Base-by-base conservation (phyloP, 2,797 vertebrate species). In the Myotis pilosus region DNA sequence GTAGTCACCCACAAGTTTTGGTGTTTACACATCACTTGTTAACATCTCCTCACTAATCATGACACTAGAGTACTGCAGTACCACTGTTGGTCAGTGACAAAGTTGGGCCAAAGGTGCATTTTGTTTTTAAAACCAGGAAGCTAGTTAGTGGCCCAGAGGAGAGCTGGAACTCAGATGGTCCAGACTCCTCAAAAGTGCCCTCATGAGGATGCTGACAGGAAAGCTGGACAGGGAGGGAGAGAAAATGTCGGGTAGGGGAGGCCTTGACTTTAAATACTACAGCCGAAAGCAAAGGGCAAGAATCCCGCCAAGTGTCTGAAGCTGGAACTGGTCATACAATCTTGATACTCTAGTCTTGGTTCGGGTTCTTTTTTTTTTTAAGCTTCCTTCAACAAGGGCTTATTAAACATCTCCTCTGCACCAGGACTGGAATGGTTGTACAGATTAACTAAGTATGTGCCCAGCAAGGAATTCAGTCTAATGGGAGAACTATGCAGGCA, bases 371-470 rank as follows among this genome's bases (percentile, higher is more conserved):
- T 44, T 36, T 28, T 44, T 69, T 25, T 75, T 72, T 8, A 20
- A 93, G 75, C 69, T 62, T 94, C 68, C 33, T 92, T 93, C 84
- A 87, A 76, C 36, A 86, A 71, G 5, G 13, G 89, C 74, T 78
- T 94, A 92, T 76, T 62, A 80, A 91, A 74, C 28, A 80, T 49
- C 13, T 47, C 19, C 47, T 92, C n/a, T 79, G 49, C 25, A 10
- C 36, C 33, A 83, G 80, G 66, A 74, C 19, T 91, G 76, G 51
- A 83, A 69, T 87, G 71, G 36, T 4, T 76, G 1, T n/a, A 41
- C 12, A 10, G 23, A 80, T 78, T 49, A 93, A 82, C 22, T 41
- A 69, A 51, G 19, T 19, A 0, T 3, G 22, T 64, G 36, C 51
- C 57, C 81, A 57, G 49, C 25, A 78, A 66, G 33, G 62, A 80